Percentiles rank a stretch among this genome's conserved stretches.
These are phyloP conservation scores for Caracal caracal DNA, from an alignment of 2,113 vertebrate species.

Conservation along the genomic window DNA sequence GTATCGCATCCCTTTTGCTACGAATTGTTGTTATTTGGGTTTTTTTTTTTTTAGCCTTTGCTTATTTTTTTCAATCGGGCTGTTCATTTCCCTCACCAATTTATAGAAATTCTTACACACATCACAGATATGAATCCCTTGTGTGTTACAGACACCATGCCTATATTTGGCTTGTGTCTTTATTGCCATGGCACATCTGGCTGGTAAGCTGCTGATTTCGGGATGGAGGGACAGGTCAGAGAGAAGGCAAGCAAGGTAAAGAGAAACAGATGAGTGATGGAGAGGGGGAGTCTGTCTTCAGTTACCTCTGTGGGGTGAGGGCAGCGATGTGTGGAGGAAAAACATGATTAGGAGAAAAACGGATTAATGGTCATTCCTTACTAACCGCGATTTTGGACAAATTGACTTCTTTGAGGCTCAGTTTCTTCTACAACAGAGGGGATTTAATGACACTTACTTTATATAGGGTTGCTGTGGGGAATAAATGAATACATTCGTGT, in stretches of 20 bases:
- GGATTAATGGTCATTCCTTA: background rate
- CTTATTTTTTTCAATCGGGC: background rate
- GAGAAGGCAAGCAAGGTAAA: background rate
- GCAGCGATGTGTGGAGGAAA: background rate
- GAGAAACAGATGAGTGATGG: background rate
- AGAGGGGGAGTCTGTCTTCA: background rate
- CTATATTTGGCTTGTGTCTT: background rate
- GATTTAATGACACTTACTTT: background rate
- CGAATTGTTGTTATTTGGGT: background rate
- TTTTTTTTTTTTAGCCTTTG: background rate
- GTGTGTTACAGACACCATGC: rapidly evolving
- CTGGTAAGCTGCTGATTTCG: background rate
- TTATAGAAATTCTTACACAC: background rate
- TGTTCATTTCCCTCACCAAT: background rate
- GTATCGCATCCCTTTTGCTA: background rate
- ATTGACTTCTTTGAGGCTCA: background rate
- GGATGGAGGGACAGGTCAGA: background rate
- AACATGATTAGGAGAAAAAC: background rate
- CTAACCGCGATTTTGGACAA: background rate
- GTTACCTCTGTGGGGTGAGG: background rate
- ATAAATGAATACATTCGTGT: background rate
- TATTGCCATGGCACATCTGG: background rate
- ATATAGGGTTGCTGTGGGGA: background rate
- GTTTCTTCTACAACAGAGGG: background rate
- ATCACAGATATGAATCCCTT: background rate